Evolutionary conservation across 2,888 invertebrate genomes (phyloP), one percentile per base, ranked within the genome.

Genomic region (Antheraea yamamai): DNA sequence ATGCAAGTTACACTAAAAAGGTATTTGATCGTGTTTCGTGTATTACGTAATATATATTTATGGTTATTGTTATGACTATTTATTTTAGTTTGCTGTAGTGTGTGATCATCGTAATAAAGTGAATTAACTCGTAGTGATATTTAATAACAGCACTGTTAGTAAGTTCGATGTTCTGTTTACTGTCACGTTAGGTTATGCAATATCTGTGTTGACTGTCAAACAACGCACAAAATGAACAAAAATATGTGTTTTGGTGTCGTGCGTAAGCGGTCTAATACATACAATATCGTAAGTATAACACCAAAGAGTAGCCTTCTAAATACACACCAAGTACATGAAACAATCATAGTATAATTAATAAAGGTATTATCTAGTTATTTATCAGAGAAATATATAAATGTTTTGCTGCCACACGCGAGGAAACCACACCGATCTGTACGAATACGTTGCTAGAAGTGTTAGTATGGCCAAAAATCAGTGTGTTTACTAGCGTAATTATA

Each of bases 251-350:
- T 91, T 90, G 88, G 90, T 89, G 90, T 90, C 88, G 88, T 88
- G 87, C 86, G 87, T 84, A 81, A 81, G 85, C 83, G 84, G 84
- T 85, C 84, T 83, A 83, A 81, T 85, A 68, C 73, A 82, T 30
- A 66, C 30, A 88, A 91, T 85, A 39, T 70, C n/a, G 88, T 91
- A 93, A 93, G 89, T 85, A 87, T 88, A 92, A 94, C 93, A 93
- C 94, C 93, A 94, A 94, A 87, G 85, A 81, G 87, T 92, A 93
- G 93, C 91, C 91, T 93, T 91, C 86, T 79, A 79, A 81, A 80
- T 81, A 75, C 71, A 70, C 72, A 72, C 74, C 72, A 75, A 75
- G 51, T 74, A 74, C 47, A 75, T 47, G 72, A 61, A 61, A 70
- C 30, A 26, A 70, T 39, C 35, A 70, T 70, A 70, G 70, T n/a